Evolutionary conservation across 92 coral and sea anemone species (phyloP), one percentile per base, ranked within the genome.

Genomic region (Paragorgia papillata): DNA sequence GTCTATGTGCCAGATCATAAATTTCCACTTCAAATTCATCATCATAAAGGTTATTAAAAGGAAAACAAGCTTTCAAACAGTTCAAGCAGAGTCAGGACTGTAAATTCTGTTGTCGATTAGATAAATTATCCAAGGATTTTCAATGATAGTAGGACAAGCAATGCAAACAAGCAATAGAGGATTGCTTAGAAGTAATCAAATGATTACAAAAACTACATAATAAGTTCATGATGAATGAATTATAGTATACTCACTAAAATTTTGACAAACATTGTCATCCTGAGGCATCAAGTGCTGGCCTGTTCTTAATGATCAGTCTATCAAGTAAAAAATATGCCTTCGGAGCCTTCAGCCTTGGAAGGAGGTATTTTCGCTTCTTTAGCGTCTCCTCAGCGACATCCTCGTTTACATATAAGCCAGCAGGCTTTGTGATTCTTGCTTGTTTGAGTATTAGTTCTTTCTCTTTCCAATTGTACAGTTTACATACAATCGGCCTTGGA

Each of bases 321-420:
- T 69, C 76, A 37, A 37, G 43, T 37, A 12, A 37, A 37, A 37
- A 37, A 4, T 37, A 5, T 37, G 43, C 43, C 43, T 37, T 37
- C 43, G 43, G 6, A 37, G 43, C 43, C 43, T 37, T 37, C 43
- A 37, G 43, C 12, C 43, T 37, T 37, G 43, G 43, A 37, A 37
- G 43, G 43, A 37, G 43, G 54, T 53, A 55, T 67, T 61, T 79
- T 24, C 77, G 83, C 49, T 48, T 79, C 60, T 57, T 69, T 41
- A 79, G 65, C 48, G 76, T 79, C 67, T 79, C 76, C 63, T 79
- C 83, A 25, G 46, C 79, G 0, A 73, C 27, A 13, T 73, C 79
- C 31, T 22, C 79, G 14, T 71, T 51, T 13, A 71, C 27, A 33
- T 28, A 55, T 59, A 74, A 19, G 37, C 79, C 67, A 24, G 56